Percentiles rank a stretch among this genome's conserved stretches.
These are phyloP conservation scores for Zaprionus tsacasi DNA, from an alignment of 1,140 invertebrate genomes.

Conservation along the genomic window DNA sequence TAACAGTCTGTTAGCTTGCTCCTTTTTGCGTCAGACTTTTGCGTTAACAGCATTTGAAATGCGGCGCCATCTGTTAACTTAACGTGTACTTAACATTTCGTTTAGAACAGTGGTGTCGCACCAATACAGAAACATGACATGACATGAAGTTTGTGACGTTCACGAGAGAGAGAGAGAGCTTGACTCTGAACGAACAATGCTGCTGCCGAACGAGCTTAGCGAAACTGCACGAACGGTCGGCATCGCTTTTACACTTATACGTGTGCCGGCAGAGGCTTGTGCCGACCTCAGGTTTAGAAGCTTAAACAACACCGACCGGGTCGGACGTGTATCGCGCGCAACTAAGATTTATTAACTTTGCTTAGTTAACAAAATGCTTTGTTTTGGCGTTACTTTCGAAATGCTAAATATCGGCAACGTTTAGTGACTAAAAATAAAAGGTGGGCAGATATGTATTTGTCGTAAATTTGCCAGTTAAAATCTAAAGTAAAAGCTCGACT, in stretches of 20 bases:
- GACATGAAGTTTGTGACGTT: no score
- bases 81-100: no score
- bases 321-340: conserved; percentile 31
- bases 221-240: no score
- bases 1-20: conserved; percentile 2
- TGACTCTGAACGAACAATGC: no score
- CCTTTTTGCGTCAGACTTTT: neutral
- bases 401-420: neutral
- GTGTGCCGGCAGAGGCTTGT: no score
- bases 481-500: conserved; percentile 26
- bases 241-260: no score
- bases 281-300: conserved; percentile 13
- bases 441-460: conserved; percentile 7
- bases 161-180: no score
- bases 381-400: neutral
- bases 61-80: conserved; percentile 27
- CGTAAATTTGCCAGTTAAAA: conserved; percentile 2
- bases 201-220: no score
- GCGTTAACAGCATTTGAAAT: neutral
- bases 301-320: conserved; percentile 34
- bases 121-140: no score
- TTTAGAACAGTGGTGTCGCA: no score
- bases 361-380: conserved; percentile 3
- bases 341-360: neutral
- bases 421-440: conserved; percentile 9